These are phyloP conservation scores for Merops nubicus DNA, from an alignment of 2,113 vertebrate species.

Conservation along the genomic window DNA sequence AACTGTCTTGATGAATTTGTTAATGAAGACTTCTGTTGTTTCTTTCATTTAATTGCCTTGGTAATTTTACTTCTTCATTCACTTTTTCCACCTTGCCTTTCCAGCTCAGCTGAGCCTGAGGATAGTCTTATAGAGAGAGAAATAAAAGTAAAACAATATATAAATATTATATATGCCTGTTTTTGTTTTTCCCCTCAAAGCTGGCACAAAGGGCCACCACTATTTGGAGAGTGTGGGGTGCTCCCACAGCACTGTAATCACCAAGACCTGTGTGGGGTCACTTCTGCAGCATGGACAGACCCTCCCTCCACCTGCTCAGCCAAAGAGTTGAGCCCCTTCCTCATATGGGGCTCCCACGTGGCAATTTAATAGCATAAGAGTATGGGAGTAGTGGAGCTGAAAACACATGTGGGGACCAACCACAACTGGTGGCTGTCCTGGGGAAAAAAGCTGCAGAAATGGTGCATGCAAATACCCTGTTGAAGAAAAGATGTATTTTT, in stretches of 20 bases:
- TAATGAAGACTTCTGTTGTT: neutral
- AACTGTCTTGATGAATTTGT: neutral
- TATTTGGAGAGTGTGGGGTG: neutral
- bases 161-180: neutral
- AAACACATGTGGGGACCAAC: neutral
- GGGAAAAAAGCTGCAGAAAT: neutral
- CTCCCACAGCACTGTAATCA: neutral
- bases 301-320: neutral
- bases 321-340: neutral
- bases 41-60: neutral
- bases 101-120: neutral
- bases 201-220: neutral
- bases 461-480: neutral
- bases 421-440: neutral
- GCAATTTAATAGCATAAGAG: too few species aligned
- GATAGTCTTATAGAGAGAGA: neutral
- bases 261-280: neutral
- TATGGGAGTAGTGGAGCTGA: neutral
- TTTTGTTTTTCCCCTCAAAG: neutral
- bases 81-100: neutral
- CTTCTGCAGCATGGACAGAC: neutral
- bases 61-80: neutral
- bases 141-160: neutral
- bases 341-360: neutral
- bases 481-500: neutral